phyloP scores from a whole-genome alignment of 2,113 vertebrate genomes.

The Amazona vittata region DNA sequence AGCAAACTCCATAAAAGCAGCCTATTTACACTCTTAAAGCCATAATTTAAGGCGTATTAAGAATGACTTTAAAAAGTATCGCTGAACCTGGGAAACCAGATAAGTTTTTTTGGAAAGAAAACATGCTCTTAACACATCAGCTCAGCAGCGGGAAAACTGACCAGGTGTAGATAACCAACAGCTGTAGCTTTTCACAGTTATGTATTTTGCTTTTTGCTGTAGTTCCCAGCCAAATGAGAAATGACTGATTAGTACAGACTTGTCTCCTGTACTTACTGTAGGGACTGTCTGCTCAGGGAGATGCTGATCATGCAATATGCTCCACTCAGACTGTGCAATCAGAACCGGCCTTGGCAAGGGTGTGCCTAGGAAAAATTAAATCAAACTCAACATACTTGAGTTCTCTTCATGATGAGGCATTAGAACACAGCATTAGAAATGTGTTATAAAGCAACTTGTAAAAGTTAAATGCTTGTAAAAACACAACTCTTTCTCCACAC shows the following conservation, averaged over 20 bases:
- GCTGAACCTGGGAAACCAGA: not conserved
- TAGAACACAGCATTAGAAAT: not conserved
- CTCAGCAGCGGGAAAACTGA: not conserved
- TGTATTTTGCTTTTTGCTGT: not conserved
- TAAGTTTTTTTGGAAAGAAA: not conserved
- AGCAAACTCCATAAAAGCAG: not conserved
- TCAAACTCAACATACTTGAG: conserved; percentile 12
- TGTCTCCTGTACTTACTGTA: conserved; percentile 61
- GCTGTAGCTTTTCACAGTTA: not conserved
- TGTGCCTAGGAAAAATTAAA: conserved; percentile 70
- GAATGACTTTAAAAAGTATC: not conserved
- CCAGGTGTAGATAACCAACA: not conserved
- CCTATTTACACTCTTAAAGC: not conserved
- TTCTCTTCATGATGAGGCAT: not conserved
- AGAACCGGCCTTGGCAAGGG: conserved; percentile 49
- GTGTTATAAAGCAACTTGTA: not conserved
- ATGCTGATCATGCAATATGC: conserved; percentile 53
- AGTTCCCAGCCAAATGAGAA: not conserved
- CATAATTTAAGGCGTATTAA: not conserved
- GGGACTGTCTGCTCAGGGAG: conserved; percentile 43
- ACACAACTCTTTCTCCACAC: not conserved
- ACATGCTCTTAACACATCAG: not conserved
- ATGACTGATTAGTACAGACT: not conserved
- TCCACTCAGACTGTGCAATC: conserved; percentile 73
- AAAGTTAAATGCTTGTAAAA: not conserved